These are phyloP conservation scores for Plectrocnemia conspersa DNA, from an alignment of 1,140 invertebrate species.

Conservation along the genomic window DNA sequence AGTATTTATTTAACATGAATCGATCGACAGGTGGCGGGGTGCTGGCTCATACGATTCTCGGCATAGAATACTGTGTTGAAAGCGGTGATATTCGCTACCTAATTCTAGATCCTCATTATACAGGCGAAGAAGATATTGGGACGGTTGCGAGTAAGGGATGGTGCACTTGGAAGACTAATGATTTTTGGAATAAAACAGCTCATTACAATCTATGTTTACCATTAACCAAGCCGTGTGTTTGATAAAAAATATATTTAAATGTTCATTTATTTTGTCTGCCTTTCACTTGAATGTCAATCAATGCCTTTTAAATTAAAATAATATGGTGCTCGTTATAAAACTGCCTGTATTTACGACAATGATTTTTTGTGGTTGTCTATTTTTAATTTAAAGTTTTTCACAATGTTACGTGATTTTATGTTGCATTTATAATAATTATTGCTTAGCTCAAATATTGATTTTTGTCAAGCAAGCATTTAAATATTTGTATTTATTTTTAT, in stretches of 20 bases:
- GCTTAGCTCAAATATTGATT: too few species aligned
- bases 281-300: not conserved
- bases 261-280: slow-evolving; percentile 24
- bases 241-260: slow-evolving; percentile 9
- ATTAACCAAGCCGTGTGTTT: slow-evolving; percentile 52
- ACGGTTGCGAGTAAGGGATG: slow-evolving; percentile 77
- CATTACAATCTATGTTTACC: slow-evolving; percentile 96
- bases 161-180: slow-evolving; percentile 88
- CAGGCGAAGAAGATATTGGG: slow-evolving; percentile 70
- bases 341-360: slow-evolving; percentile 11
- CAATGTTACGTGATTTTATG: too few species aligned
- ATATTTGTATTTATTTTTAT: too few species aligned
- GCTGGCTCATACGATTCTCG: slow-evolving; percentile 95
- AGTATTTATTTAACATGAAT: too few species aligned
- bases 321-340: slow-evolving; percentile 9
- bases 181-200: slow-evolving; percentile 88
- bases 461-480: too few species aligned
- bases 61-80: slow-evolving; percentile 79
- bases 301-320: slow-evolving; percentile 11
- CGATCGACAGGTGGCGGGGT: slow-evolving; percentile 81
- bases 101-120: slow-evolving; percentile 97
- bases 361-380: too few species aligned
- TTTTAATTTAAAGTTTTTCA: too few species aligned
- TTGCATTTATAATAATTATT: too few species aligned
- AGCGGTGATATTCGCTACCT: slow-evolving; percentile 80